Conservation (phyloP, 2,113 vertebrate genomes). For the Bubo blakistoni region DNA sequence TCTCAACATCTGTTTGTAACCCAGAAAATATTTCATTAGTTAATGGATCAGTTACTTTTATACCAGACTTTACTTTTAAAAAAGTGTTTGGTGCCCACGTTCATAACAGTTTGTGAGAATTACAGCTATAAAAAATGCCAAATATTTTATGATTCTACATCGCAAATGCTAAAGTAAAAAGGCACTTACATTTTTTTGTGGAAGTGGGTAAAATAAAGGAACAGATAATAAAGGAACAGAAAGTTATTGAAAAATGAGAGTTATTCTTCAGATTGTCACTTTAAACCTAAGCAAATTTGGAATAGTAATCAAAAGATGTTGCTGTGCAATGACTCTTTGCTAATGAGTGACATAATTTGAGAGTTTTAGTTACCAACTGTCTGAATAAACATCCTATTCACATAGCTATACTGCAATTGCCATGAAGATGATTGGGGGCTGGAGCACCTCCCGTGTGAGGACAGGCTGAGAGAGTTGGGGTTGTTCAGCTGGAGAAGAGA, state of each 20-base stretch:
- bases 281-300: background rate
- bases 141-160: background rate
- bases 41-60: background rate
- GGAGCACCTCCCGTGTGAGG: too few species aligned
- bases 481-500: too few species aligned
- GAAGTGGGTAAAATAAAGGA: background rate
- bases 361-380: background rate
- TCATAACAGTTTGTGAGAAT: background rate
- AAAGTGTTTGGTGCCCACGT: background rate
- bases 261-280: background rate
- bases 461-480: too few species aligned
- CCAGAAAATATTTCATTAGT: background rate
- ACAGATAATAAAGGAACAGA: background rate
- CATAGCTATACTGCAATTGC: background rate
- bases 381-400: background rate
- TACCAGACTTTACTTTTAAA: background rate
- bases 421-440: too few species aligned
- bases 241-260: background rate
- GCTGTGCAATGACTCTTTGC: background rate
- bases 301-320: background rate
- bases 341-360: background rate
- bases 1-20: background rate
- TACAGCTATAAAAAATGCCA: background rate
- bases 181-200: background rate
- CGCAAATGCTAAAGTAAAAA: background rate